Evolutionary conservation across 2,113 vertebrate species (phyloP).

Genomic region (Cynocephalus volans): DNA sequence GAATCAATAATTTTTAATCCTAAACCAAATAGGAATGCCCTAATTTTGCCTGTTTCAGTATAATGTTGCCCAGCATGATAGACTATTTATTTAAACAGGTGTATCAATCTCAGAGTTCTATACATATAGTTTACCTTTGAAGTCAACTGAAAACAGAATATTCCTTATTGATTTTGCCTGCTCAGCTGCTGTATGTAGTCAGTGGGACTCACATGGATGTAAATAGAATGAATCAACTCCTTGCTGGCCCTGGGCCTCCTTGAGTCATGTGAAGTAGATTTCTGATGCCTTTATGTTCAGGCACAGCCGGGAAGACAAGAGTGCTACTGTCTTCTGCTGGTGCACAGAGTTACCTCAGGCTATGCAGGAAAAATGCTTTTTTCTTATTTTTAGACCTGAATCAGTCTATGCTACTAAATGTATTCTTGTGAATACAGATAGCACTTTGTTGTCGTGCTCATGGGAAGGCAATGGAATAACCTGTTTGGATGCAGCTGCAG

Average conservation of each 20-base stretch:
- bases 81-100: slow-evolving; percentile 77
- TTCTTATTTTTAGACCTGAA: slow-evolving; percentile 95
- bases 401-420: slow-evolving; percentile 90
- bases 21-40: slow-evolving; percentile 36
- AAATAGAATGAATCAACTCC: slow-evolving; percentile 93
- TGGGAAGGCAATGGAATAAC: slow-evolving; percentile 92
- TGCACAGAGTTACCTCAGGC: slow-evolving; percentile 93
- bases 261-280: slow-evolving; percentile 95
- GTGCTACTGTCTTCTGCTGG: slow-evolving; percentile 94
- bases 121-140: slow-evolving; percentile 70
- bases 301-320: slow-evolving; percentile 94
- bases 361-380: slow-evolving; percentile 92
- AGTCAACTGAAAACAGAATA: slow-evolving; percentile 88
- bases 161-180: slow-evolving; percentile 89
- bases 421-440: slow-evolving; percentile 92
- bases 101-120: slow-evolving; percentile 32
- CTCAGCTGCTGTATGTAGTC: slow-evolving; percentile 82
- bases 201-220: slow-evolving; percentile 86
- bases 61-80: slow-evolving; percentile 69
- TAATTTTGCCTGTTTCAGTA: not conserved
- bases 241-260: slow-evolving; percentile 92
- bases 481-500: slow-evolving; percentile 96
- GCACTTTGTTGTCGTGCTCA: slow-evolving; percentile 90
- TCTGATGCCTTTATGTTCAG: slow-evolving; percentile 95
- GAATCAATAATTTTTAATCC: slow-evolving; percentile 48